phyloP scores from a whole-genome alignment of 2,888 invertebrate species.

The Acanthoscelides obtectus region DNA sequence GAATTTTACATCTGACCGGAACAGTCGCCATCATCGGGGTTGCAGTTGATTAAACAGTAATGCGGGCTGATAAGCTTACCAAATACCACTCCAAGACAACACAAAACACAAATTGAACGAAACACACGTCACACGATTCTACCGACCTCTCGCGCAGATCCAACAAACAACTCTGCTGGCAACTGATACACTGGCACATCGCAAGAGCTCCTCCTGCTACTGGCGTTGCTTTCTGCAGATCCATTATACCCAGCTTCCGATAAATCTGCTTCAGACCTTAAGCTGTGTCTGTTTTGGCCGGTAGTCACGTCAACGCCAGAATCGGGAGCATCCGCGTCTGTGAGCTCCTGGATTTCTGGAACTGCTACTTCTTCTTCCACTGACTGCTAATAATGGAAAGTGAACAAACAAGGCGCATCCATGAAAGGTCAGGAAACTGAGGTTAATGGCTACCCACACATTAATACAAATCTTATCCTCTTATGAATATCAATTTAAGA shows the following conservation, averaged over 20 bases:
- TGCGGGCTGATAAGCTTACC: too few relatives aligned
- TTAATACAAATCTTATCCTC: too few relatives aligned
- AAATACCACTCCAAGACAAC: too few relatives aligned
- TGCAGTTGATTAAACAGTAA: too few relatives aligned
- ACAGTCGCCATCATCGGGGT: too few relatives aligned
- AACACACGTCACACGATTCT: constrained; percentile 11
- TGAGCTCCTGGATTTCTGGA: neutral
- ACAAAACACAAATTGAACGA: too few relatives aligned
- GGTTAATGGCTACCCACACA: too few relatives aligned
- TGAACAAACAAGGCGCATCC: too few relatives aligned
- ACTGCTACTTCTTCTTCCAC: neutral
- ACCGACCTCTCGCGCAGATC: neutral
- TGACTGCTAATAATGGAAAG: neutral
- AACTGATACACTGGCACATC: constrained; percentile 21
- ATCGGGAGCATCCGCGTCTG: neutral
- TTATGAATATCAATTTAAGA: too few relatives aligned
- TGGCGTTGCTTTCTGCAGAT: constrained; percentile 42
- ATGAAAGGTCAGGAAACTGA: too few relatives aligned
- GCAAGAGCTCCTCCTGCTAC: constrained; percentile 31
- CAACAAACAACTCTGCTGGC: neutral
- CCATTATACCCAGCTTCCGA: constrained; percentile 44
- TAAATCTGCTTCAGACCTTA: constrained; percentile 12
- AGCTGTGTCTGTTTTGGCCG: constrained; percentile 12
- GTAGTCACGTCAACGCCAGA: constrained; percentile 4
- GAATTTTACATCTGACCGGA: too few relatives aligned